A percentile compares a stretch with the other conserved stretches of the same genome.
These are phyloP conservation scores for Megastigmus dorsalis DNA, from an alignment of 2,888 invertebrate species.

Conservation along the genomic window DNA sequence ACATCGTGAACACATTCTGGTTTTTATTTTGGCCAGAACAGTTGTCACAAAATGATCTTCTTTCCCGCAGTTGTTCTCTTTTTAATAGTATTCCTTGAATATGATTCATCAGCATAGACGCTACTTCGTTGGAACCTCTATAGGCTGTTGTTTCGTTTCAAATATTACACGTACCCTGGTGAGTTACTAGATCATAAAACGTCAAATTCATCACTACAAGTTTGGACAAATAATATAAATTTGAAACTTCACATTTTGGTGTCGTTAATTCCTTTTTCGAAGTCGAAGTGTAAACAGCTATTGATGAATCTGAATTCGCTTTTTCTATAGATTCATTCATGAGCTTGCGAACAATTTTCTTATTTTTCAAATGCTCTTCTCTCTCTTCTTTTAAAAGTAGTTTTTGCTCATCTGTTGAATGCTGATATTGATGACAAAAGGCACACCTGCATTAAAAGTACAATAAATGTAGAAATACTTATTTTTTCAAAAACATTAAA, in stretches of 20 bases:
- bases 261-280: background rate
- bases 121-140: conserved; percentile 1
- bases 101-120: background rate
- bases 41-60: background rate
- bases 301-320: background rate
- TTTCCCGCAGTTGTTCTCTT: background rate
- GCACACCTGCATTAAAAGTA: background rate
- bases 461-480: background rate
- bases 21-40: background rate
- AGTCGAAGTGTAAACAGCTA: background rate
- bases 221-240: background rate
- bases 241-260: conserved; percentile 9
- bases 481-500: background rate
- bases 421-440: background rate
- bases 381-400: background rate
- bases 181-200: background rate
- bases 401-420: background rate
- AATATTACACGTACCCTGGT: background rate
- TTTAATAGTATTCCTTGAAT: background rate
- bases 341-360: background rate
- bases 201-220: background rate
- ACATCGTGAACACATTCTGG: background rate
- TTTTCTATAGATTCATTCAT: background rate
- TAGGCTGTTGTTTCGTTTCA: background rate
- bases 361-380: background rate